These are phyloP conservation scores for Cochlearius cochlearius DNA, from an alignment of 2,113 vertebrate species.

Conservation along the genomic window DNA sequence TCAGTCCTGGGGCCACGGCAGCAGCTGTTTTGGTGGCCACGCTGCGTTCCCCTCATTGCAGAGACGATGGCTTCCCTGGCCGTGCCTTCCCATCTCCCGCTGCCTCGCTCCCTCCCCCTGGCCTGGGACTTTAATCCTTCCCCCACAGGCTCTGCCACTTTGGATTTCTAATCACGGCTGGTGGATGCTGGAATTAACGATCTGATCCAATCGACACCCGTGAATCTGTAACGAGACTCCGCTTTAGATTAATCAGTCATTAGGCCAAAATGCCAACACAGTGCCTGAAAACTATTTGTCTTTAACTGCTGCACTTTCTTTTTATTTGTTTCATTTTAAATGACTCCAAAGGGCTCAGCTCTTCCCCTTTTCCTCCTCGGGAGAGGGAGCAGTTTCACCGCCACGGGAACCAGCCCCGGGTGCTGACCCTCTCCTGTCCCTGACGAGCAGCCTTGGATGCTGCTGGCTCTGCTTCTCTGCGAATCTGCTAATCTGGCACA, in stretches of 20 bases:
- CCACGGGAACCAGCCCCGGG: rapidly evolving
- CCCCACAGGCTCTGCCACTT: background rate
- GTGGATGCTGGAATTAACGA: conserved; percentile 13
- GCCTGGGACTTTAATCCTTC: background rate
- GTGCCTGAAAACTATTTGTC: conserved; percentile 31
- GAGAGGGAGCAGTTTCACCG: background rate
- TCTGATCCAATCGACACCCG: background rate
- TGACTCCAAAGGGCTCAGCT: background rate
- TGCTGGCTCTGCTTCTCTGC: background rate
- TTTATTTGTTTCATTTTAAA: background rate
- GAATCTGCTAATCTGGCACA: background rate
- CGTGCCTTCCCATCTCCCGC: background rate
- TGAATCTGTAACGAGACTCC: conserved; percentile 23
- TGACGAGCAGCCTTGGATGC: background rate
- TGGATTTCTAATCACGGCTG: background rate
- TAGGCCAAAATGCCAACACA: conserved; percentile 39
- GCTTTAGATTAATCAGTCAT: conserved; percentile 48
- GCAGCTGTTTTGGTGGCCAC: background rate
- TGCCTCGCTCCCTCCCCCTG: background rate
- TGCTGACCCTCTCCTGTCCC: background rate
- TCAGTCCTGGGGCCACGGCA: background rate
- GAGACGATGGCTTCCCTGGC: background rate
- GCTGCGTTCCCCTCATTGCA: rapidly evolving
- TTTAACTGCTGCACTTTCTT: background rate
- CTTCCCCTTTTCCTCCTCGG: background rate